Conservation (phyloP, 2,113 vertebrate genomes). For the Gasterosteus nipponicus region DNA sequence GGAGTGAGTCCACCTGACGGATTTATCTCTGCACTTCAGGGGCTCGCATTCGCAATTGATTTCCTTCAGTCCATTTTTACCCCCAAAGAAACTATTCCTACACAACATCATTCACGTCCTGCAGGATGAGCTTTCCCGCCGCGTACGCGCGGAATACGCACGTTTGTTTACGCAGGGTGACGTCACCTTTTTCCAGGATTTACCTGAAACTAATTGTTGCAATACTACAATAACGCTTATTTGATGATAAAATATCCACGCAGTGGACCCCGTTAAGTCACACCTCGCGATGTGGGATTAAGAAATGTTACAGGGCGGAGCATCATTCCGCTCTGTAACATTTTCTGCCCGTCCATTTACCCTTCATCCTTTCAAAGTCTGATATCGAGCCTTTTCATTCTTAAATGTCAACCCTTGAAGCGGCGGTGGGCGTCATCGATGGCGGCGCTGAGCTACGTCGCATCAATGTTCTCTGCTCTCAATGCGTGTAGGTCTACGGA, state of each 20-base stretch:
- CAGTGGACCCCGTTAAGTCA: too few species aligned
- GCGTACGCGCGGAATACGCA: background rate
- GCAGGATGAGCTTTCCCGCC: too few species aligned
- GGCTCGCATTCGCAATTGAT: conserved; percentile 10
- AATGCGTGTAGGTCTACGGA: too few species aligned
- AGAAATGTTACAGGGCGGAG: background rate
- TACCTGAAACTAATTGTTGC: too few species aligned
- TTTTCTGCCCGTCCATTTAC: background rate
- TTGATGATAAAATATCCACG: background rate
- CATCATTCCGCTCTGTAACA: background rate
- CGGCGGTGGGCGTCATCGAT: background rate
- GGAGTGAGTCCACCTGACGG: conserved; percentile 6
- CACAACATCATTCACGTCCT: conserved; percentile 1
- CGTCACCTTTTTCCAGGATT: background rate
- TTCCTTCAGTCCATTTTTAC: conserved; percentile 14
- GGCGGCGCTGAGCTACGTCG: background rate
- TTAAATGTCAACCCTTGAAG: conserved; percentile 12
- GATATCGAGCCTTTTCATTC: background rate
- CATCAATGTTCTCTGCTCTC: background rate
- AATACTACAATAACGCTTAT: background rate
- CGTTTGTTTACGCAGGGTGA: background rate
- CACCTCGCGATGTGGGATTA: background rate
- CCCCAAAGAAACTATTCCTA: background rate
- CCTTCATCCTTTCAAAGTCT: background rate
- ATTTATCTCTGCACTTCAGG: conserved; percentile 26